These are phyloP conservation scores for Pseudotriccus pelzelni DNA, from an alignment of 2,797 vertebrate species.

Conservation along the genomic window DNA sequence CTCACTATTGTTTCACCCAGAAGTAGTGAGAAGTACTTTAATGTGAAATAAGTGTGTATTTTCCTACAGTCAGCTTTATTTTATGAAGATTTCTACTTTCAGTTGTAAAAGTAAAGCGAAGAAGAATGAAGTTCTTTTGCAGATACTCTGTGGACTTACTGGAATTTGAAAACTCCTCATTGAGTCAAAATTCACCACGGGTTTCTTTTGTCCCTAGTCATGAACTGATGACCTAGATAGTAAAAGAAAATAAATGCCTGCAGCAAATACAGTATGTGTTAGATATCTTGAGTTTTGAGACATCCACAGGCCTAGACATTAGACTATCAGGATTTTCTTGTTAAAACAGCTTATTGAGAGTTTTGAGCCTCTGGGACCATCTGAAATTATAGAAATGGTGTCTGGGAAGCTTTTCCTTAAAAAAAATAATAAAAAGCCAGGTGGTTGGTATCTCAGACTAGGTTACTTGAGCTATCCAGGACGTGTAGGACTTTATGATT, in stretches of 20 bases:
- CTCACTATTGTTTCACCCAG: not conserved
- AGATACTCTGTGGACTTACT: not conserved
- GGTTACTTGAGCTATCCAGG: constrained; percentile 8
- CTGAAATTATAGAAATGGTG: constrained; percentile 30
- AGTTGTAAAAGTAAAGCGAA: not conserved
- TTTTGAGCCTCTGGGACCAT: constrained; percentile 35
- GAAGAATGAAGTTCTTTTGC: not conserved
- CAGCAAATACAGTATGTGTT: constrained; percentile 26
- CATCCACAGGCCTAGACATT: not conserved
- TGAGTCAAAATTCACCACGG: not conserved
- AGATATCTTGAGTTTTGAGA: constrained; percentile 35
- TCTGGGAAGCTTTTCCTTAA: constrained; percentile 28
- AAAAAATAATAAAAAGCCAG: constrained; percentile 29
- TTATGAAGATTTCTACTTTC: not conserved
- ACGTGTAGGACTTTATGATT: constrained; percentile 20
- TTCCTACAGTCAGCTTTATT: not conserved
- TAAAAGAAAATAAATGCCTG: constrained; percentile 55
- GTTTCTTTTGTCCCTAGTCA: constrained; percentile 45
- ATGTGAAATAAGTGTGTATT: not conserved
- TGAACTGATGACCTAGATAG: constrained; percentile 67
- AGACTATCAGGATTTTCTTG: constrained; percentile 34
- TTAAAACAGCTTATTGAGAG: constrained; percentile 39
- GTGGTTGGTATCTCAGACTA: constrained; percentile 47
- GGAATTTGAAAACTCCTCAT: constrained; percentile 23
- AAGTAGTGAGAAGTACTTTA: not conserved